Evolutionary conservation across 2,888 invertebrate species (phyloP).

Genomic region (Drosophila affinis): DNA sequence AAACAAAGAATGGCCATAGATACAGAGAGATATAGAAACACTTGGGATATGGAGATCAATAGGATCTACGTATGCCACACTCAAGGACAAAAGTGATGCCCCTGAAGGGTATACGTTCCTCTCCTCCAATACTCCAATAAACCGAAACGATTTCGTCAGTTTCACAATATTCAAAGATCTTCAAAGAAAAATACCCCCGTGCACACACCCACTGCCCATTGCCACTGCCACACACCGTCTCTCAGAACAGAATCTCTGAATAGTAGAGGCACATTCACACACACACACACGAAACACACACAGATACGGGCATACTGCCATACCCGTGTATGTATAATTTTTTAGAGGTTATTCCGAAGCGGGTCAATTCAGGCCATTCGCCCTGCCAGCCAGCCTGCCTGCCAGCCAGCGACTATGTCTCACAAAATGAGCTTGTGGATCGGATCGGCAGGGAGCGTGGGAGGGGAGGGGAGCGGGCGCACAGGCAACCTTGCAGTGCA

Average conservation of each 20-base stretch:
- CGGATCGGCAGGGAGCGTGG: background rate
- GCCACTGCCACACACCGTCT: background rate
- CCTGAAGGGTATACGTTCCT: background rate
- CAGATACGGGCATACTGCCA: constrained; percentile 8
- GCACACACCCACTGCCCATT: background rate
- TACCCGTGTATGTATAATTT: constrained; percentile 21
- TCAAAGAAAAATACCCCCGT: background rate
- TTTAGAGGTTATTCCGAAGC: constrained; percentile 82
- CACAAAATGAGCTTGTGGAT: constrained; percentile 19
- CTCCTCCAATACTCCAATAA: background rate
- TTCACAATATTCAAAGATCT: background rate
- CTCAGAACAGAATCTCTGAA: constrained; percentile 15
- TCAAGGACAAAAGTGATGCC: background rate
- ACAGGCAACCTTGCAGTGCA: constrained; percentile 69
- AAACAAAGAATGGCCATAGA: too few species aligned
- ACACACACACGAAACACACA: constrained; percentile 6
- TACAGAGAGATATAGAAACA: too few species aligned
- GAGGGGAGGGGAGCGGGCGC: constrained; percentile 16
- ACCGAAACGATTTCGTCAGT: background rate
- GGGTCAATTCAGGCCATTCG: constrained; percentile 84
- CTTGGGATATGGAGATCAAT: too few species aligned
- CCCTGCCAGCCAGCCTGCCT: constrained; percentile 59
- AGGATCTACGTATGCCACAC: too few species aligned
- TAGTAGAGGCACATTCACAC: constrained; percentile 32
- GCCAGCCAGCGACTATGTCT: constrained; percentile 33